Percentiles rank a stretch among this genome's conserved stretches.
Evolutionary conservation across 2,797 vertebrate species (phyloP).

Genomic region (Sebastes taczanowskii): DNA sequence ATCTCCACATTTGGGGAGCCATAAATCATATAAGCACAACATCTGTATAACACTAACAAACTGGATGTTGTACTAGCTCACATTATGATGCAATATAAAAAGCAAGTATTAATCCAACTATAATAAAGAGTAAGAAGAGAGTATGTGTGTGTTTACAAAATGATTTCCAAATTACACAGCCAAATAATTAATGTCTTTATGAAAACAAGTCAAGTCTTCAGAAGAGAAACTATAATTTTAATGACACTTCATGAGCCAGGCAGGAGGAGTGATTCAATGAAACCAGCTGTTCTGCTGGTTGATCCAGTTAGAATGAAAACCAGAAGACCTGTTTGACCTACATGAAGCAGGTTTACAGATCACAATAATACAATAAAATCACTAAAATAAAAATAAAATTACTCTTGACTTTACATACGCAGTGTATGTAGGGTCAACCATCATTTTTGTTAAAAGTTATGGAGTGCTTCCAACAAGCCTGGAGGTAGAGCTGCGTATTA

Average conservation of each 20-base stretch:
- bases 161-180: constrained; percentile 3
- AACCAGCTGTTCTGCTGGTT: constrained; percentile 36
- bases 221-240: constrained; percentile 2
- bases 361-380: background rate
- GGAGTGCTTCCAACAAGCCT: background rate
- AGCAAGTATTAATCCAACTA: constrained; percentile 1
- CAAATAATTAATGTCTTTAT: constrained; percentile 32
- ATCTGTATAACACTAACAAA: constrained; percentile 1
- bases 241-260: constrained; percentile 16
- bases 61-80: background rate
- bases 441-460: background rate
- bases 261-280: constrained; percentile 4
- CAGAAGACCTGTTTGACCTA: constrained; percentile 10
- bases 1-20: background rate
- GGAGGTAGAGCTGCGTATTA: background rate
- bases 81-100: constrained; percentile 8
- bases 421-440: background rate
- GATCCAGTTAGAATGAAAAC: constrained; percentile 9
- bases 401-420: background rate
- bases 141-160: background rate
- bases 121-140: background rate
- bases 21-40: background rate
- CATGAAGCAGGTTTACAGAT: background rate
- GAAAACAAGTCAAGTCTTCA: constrained; percentile 28
- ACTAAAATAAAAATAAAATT: background rate